Conservation (phyloP, 2,113 vertebrate species). For the Myotis yumanensis region DNA sequence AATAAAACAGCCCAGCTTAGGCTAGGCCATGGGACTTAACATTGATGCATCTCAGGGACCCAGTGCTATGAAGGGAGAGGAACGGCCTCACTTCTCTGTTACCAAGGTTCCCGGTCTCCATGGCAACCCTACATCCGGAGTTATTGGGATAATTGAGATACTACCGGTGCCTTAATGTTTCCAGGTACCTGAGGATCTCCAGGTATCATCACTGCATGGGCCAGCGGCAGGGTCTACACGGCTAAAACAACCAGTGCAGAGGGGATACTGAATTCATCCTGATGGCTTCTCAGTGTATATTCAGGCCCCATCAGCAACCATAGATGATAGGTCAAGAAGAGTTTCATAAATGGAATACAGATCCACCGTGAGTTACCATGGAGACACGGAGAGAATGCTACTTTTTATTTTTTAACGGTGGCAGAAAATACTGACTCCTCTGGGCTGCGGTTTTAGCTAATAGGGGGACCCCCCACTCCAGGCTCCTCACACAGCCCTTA, state of each 20-base stretch:
- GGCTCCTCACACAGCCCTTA: background rate
- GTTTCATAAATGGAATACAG: constrained; percentile 26
- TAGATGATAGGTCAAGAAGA: constrained; percentile 40
- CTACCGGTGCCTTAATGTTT: background rate
- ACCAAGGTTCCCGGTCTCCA: constrained; percentile 43
- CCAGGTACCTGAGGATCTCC: background rate
- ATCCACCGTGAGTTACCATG: constrained; percentile 66
- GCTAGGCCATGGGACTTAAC: background rate
- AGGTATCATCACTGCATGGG: background rate
- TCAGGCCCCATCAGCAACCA: background rate
- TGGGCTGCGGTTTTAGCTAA: background rate
- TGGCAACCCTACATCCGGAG: constrained; percentile 28
- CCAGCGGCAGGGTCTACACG: background rate
- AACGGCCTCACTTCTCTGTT: background rate
- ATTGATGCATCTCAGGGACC: background rate
- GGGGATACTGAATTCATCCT: background rate
- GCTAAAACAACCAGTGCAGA: rapidly evolving
- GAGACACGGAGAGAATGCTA: background rate
- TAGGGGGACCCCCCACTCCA: background rate
- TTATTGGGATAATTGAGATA: background rate
- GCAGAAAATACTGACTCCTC: constrained; percentile 45
- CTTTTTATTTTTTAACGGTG: background rate
- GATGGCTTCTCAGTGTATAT: background rate
- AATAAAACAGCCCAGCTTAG: background rate
- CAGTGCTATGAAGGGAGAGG: background rate